Percentiles rank a stretch among this genome's conserved stretches.
These are phyloP conservation scores for Endotricha flammealis DNA, from an alignment of 2,888 invertebrate species.

Conservation along the genomic window DNA sequence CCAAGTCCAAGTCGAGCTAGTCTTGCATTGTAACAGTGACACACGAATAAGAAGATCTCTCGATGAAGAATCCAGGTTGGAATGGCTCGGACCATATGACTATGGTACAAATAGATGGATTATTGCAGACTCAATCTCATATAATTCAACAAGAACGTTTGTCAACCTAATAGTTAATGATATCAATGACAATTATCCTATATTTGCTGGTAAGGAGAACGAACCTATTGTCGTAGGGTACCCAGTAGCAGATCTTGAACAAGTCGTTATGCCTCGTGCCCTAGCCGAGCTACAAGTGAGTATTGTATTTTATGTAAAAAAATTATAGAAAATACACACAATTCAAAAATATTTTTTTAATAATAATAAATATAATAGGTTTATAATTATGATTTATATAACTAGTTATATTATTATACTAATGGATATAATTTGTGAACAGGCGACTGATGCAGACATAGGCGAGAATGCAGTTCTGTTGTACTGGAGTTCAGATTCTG, in stretches of 20 bases:
- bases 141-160: slow-evolving; percentile 52
- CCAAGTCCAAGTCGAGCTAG: slow-evolving; percentile 67
- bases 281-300: slow-evolving; percentile 63
- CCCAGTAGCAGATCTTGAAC: slow-evolving; percentile 54
- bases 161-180: slow-evolving; percentile 73
- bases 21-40: slow-evolving; percentile 41
- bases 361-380: too few relatives aligned
- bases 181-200: slow-evolving; percentile 72
- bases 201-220: slow-evolving; percentile 52
- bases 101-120: slow-evolving; percentile 62
- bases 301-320: neutral
- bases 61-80: slow-evolving; percentile 19
- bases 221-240: slow-evolving; percentile 67
- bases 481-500: slow-evolving; percentile 54
- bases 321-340: too few relatives aligned
- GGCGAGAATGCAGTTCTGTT: slow-evolving; percentile 71
- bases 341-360: too few relatives aligned
- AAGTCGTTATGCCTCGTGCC: slow-evolving; percentile 57
- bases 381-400: too few relatives aligned
- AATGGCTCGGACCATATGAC: slow-evolving; percentile 47
- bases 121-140: slow-evolving; percentile 52
- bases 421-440: too few relatives aligned
- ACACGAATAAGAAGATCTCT: slow-evolving; percentile 45
- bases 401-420: too few relatives aligned
- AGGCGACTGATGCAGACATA: slow-evolving; percentile 78